Evolutionary conservation across 1,140 invertebrate genomes (phyloP), one percentile per base, ranked within the genome.

Genomic region (Trichoplusia ni): DNA sequence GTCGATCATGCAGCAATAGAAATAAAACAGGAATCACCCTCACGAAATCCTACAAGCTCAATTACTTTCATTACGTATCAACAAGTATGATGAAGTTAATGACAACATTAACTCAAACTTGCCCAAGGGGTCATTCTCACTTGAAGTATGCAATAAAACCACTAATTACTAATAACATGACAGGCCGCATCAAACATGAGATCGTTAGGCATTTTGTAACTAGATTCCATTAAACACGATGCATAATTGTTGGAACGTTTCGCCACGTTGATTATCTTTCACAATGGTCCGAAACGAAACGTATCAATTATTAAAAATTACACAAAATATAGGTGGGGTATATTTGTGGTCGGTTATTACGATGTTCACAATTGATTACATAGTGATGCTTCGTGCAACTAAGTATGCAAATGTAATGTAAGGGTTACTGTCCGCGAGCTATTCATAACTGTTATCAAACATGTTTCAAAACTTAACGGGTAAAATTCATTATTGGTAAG

Each of bases 271-370:
- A 64, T 64, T 64, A 64, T 58, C 61, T 65, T 68, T 61, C 54
- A 62, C 69, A 68, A 68, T 56, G 62, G 64, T 18, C 61, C 66
- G 54, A 58, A 58, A 58, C 62, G 35, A 74, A 67, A 68, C 61
- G 47, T 68, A 61, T 64, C 66, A 60, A 51, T 71, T 68, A 53
- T 13, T 51, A 7, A 63, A n/a, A 73, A 66, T 69, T 72, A 64
- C 25, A 64, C 51, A 46, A 70, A 67, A 51, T 62, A 63, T 56
- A 47, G 47, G 37, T 46, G 44, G 58, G n/a, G 51, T 35, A 40
- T 21, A 42, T 58, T 58, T 42, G 54, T 14, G 51, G 19, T 54
- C 38, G 23, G 27, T 46, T 51, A 40, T 54, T 63, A 60, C 29
- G 31, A 49, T 44, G 67, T 69, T 53, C 25, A 60, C 42, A 63